These are phyloP conservation scores for Eupeodes luniger DNA, from an alignment of 2,888 invertebrate genomes.

Conservation along the genomic window DNA sequence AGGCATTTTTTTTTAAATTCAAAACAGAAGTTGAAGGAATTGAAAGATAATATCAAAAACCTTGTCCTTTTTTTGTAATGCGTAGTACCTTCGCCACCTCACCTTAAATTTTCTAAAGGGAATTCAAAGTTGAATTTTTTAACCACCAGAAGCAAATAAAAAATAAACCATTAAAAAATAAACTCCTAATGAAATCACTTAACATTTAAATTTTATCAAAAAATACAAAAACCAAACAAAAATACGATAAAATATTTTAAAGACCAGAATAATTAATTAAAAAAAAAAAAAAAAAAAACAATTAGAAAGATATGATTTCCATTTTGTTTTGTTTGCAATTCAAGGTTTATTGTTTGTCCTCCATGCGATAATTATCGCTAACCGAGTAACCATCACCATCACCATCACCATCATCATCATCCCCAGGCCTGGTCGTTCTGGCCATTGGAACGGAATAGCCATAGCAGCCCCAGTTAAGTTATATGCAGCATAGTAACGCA, in stretches of 20 bases:
- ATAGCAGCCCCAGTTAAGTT: neutral
- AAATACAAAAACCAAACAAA: neutral
- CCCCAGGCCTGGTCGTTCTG: too few relatives aligned
- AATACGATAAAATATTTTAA: neutral
- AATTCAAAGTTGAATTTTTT: neutral
- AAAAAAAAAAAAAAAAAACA: slow-evolving; percentile 23
- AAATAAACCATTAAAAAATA: neutral
- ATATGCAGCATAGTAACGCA: neutral
- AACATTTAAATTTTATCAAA: slow-evolving; percentile 4
- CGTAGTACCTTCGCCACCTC: too few relatives aligned
- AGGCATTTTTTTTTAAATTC: too few relatives aligned
- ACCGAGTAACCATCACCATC: slow-evolving; percentile 22
- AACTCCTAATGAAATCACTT: neutral
- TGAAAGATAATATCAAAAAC: too few relatives aligned
- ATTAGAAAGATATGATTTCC: slow-evolving; percentile 22
- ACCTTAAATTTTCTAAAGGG: too few relatives aligned
- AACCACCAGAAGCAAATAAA: neutral
- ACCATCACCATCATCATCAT: neutral
- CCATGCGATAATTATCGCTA: slow-evolving; percentile 35
- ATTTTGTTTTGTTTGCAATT: slow-evolving; percentile 28
- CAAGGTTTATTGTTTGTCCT: slow-evolving; percentile 60
- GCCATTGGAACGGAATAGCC: slow-evolving; percentile 4
- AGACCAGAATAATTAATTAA: neutral
- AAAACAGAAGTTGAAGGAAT: too few relatives aligned
- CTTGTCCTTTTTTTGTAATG: too few relatives aligned